Evolutionary conservation across 2,888 invertebrate genomes (phyloP).

Genomic region (Timema podura): DNA sequence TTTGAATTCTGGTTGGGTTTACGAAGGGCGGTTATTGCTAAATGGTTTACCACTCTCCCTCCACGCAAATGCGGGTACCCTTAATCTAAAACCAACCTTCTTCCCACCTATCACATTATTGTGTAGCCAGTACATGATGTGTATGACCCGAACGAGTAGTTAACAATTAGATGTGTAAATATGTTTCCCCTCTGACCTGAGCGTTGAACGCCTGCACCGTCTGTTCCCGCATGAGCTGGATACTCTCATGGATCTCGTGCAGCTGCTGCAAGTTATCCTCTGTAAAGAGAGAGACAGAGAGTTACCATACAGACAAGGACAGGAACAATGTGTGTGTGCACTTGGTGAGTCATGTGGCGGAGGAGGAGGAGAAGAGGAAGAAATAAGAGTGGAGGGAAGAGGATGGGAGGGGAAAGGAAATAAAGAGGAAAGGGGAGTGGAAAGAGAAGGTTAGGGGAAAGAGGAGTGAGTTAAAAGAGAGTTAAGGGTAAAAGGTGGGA

Average conservation of each 20-base stretch:
- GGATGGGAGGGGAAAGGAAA: not conserved
- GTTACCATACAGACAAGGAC: not conserved
- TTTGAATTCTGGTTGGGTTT: no score
- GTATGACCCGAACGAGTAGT: no score
- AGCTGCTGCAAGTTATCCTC: constrained; percentile 74
- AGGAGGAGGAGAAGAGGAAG: no score
- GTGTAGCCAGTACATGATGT: no score
- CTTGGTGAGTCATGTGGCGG: no score
- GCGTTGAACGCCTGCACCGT: constrained; percentile 39
- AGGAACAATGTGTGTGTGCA: not conserved
- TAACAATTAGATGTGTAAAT: no score
- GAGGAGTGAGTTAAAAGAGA: not conserved
- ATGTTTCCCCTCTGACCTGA: constrained; percentile 34
- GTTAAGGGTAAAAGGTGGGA: not conserved
- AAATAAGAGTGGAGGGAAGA: not conserved
- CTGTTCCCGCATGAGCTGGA: constrained; percentile 70
- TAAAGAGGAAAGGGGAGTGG: not conserved
- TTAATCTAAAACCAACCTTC: no score
- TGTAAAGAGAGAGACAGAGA: constrained; percentile 39
- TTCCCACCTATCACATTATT: no score
- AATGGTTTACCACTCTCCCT: no score
- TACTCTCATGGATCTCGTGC: constrained; percentile 68
- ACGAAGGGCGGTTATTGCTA: no score
- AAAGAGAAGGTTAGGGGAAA: not conserved
- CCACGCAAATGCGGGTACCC: no score